Conservation (phyloP, 2,888 invertebrate species). For the Orthonevra nobilis region DNA sequence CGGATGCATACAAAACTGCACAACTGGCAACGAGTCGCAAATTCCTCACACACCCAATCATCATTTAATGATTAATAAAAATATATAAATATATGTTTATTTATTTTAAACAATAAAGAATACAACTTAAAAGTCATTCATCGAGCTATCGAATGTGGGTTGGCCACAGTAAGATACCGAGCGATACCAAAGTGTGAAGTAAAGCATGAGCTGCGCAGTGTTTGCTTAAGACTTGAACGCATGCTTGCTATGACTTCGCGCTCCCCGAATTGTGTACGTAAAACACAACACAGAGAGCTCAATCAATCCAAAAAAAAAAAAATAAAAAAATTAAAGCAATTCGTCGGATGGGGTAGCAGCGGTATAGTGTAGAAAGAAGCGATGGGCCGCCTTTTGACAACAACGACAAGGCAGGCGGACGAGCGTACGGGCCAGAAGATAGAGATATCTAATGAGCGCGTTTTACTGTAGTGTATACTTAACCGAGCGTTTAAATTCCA, state of each 20-base stretch:
- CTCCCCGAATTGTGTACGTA: conserved; percentile 23
- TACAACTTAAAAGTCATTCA: conserved; percentile 17
- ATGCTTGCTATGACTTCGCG: conserved; percentile 26
- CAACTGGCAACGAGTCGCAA: conserved; percentile 41
- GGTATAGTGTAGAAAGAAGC: conserved; percentile 33
- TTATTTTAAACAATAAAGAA: conserved; percentile 22
- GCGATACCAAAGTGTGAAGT: conserved; percentile 9
- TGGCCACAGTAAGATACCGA: background rate
- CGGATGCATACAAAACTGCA: background rate
- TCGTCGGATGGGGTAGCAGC: conserved; percentile 18
- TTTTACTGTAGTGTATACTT: conserved; percentile 71
- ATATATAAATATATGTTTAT: background rate
- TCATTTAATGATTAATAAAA: conserved; percentile 48
- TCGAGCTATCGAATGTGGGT: background rate
- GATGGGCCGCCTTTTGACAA: conserved; percentile 37
- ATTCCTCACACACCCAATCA: conserved; percentile 60
- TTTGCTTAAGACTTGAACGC: conserved; percentile 60
- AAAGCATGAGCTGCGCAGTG: conserved; percentile 47
- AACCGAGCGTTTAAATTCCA: conserved; percentile 76
- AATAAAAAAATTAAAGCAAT: too few species aligned
- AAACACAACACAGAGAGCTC: conserved; percentile 35
- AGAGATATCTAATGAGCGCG: conserved; percentile 70
- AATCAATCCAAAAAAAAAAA: conserved; percentile 22
- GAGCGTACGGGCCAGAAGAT: conserved; percentile 44
- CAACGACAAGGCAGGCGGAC: conserved; percentile 31